Evolutionary conservation across 2,888 invertebrate species (phyloP), one percentile per base, ranked within the genome.

Genomic region (Dicranocentrus wangi): DNA sequence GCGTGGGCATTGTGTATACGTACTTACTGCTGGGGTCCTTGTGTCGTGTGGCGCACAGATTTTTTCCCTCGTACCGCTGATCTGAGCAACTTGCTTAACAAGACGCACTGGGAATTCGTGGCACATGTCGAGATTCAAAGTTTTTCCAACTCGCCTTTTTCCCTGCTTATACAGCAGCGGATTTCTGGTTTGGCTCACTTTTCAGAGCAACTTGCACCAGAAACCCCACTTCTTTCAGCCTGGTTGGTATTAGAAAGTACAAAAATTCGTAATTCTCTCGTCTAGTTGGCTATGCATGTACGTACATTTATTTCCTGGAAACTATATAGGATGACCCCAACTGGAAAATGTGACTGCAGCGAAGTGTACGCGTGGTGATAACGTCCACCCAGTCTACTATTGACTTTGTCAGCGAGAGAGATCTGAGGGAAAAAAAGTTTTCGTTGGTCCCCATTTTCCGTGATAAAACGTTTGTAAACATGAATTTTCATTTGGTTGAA

Each of bases 71-170:
- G 42, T 76, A 1, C 32, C 17, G 39, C 17, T 53, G 47, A 63
- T 51, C 58, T 58, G 58, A 77, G 39, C 61, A 81, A 76, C 27
- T 76, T 81, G 81, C 65, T 75, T 81, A 81, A 81, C 81, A 81
- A 81, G 81, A 63, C 81, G 76, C 76, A 66, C 60, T 71, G 81
- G 81, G 81, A 81, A 71, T 81, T 81, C 65, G 51, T 81, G 70
- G 75, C 81, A 81, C 81, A 81, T 81, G 76, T 77, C 76, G 76
- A 69, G 76, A 77, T 77, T 69, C 76, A 68, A 69, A 77, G 61
- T 60, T 77, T n/a, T 71, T 43, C 75, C 77, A 61, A 39, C 80
- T 39, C 43, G 69, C 25, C 51, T 80, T 76, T 80, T 43, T 25
- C 61, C 55, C 76, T 55, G 10, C 32, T 15, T 27, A 63, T 32